phyloP scores from a whole-genome alignment of 2,113 vertebrate species.

The Sigmodon hispidus region DNA sequence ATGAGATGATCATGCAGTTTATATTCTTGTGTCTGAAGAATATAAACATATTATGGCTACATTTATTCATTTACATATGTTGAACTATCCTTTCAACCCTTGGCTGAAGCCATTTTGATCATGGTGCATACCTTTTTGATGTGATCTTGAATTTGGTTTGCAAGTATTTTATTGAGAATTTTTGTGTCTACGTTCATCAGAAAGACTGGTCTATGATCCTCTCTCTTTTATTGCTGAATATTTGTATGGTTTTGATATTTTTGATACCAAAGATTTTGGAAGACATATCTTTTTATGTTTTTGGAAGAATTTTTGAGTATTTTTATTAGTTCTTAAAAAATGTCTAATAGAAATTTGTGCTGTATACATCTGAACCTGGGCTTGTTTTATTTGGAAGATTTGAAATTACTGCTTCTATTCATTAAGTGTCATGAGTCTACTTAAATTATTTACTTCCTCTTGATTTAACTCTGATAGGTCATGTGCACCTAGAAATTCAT shows the following conservation, averaged over 20 bases:
- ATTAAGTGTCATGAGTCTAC: not conserved
- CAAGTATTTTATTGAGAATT: not conserved
- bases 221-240: not conserved
- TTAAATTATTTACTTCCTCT: not conserved
- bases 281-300: not conserved
- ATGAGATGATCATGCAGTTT: not conserved
- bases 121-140: not conserved
- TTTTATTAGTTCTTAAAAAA: not conserved
- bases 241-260: not conserved
- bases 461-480: not conserved
- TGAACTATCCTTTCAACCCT: not conserved
- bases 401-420: not conserved
- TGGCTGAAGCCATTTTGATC: not conserved
- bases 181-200: no score
- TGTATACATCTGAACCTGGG: not conserved
- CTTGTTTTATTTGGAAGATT: not conserved
- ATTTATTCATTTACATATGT: not conserved
- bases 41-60: no score
- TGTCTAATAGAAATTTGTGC: not conserved
- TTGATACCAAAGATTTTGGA: not conserved
- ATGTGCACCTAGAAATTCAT: not conserved
- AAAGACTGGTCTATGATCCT: not conserved
- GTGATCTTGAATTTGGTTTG: not conserved
- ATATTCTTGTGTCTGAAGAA: not conserved
- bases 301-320: not conserved